phyloP scores from a whole-genome alignment of 2,888 invertebrate species.

The Phorcus lineatus region DNA sequence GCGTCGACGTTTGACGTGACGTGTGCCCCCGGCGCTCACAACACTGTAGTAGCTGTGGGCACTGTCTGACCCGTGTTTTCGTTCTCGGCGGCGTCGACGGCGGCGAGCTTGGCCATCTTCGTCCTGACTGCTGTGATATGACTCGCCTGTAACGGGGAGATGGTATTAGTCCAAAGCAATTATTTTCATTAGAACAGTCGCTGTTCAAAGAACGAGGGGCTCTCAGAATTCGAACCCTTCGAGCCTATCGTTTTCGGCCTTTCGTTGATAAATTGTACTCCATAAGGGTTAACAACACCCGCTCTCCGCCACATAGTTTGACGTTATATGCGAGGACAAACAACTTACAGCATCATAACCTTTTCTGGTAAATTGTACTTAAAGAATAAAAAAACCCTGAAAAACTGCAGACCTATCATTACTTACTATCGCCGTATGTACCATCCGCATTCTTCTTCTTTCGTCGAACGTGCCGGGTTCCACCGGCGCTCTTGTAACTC shows the following conservation, averaged over 20 bases:
- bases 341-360: too few relatives aligned
- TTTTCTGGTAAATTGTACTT: too few relatives aligned
- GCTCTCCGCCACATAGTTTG: too few relatives aligned
- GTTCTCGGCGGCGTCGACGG: conserved; percentile 67
- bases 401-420: background rate
- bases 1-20: conserved; percentile 64
- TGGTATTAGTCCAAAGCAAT: too few relatives aligned
- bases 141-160: conserved; percentile 49
- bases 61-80: conserved; percentile 70
- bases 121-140: conserved; percentile 70
- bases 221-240: too few relatives aligned
- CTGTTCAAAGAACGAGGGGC: too few relatives aligned
- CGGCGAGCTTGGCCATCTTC: conserved; percentile 69
- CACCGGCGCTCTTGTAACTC: conserved; percentile 71
- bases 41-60: conserved; percentile 73
- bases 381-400: too few relatives aligned
- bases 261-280: too few relatives aligned
- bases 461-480: conserved; percentile 70
- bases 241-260: too few relatives aligned
- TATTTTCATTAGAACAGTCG: too few relatives aligned
- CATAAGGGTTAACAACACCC: too few relatives aligned
- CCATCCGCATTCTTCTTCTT: conserved; percentile 69
- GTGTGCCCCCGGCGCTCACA: conserved; percentile 72
- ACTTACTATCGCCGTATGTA: conserved; percentile 55
- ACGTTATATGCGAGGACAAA: too few relatives aligned